Evolutionary conservation across 2,797 vertebrate species (phyloP), one percentile per base, ranked within the genome.

Genomic region (Enteromius radiatus): DNA sequence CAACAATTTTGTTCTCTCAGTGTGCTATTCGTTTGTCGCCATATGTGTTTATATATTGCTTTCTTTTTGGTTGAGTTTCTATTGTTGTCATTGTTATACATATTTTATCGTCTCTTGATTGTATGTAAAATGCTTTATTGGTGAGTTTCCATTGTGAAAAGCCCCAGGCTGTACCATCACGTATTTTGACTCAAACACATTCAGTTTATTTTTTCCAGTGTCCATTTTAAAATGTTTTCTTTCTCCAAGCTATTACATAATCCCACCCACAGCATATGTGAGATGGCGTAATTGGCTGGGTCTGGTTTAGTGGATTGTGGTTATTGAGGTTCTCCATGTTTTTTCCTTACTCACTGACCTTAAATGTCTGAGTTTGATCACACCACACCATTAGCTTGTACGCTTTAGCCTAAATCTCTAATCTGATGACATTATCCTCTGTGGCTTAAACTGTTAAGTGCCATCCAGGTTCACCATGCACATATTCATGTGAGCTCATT

Each of bases 401-500:
- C 2, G 3, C 56, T 77, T 64, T 12, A 63, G 75, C 15, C 15
- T 0, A 41, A n/a, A 19, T 63, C 75, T 49, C 23, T 23, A 71
- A 71, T 71, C 38, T 71, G 68, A n/a, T 47, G 54, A 8, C 67
- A 47, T 59, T 59, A 70, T 80, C 52, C 49, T 70, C 65, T 59
- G 17, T 80, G 65, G 78, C 19, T 71, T 70, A 80, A 70, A 70
- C 26, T n/a, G 17, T 38, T 67, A 23, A 78, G 78, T 59, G 65
- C 23, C 38, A n/a, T 69, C 43, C 74, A 70, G 54, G 41, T 56
- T 45, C 73, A 76, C 19, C 23, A 52, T 59, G 31, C 56, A 43
- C 67, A 43, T 14, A 70, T 49, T 73, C 10, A 63, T 45, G 28
- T 15, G 19, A 74, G 41, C 41, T 77, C 17, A 63, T 47, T 59